phyloP scores from a whole-genome alignment of 2,113 vertebrate species.

The Neopipo cinnamomea region DNA sequence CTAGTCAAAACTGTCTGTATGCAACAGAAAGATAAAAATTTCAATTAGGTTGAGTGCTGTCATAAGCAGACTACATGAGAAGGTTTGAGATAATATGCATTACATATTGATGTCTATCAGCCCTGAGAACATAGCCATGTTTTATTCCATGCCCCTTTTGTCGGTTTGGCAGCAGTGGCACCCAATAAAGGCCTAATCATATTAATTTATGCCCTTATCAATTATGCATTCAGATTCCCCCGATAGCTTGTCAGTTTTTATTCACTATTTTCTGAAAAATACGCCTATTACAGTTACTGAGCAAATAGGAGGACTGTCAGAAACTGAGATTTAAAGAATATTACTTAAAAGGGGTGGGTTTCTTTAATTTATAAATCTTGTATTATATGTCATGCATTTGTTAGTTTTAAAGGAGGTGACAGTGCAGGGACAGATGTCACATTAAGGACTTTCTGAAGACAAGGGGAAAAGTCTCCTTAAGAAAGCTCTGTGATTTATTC shows the following conservation, averaged over 20 bases:
- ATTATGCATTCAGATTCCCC: slow-evolving; percentile 91
- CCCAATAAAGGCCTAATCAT: slow-evolving; percentile 86
- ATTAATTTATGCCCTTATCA: slow-evolving; percentile 93
- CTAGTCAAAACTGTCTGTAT: slow-evolving; percentile 80
- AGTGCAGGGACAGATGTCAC: slow-evolving; percentile 72
- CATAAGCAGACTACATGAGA: slow-evolving; percentile 78
- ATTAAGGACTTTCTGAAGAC: slow-evolving; percentile 75
- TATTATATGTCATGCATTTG: slow-evolving; percentile 77
- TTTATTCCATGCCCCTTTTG: slow-evolving; percentile 82
- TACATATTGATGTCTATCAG: slow-evolving; percentile 89
- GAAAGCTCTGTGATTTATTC: slow-evolving; percentile 28
- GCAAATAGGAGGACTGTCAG: slow-evolving; percentile 81
- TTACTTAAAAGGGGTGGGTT: slow-evolving; percentile 83
- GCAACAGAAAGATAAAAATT: slow-evolving; percentile 85
- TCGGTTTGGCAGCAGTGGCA: slow-evolving; percentile 81
- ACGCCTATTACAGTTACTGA: slow-evolving; percentile 80
- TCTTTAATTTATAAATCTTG: slow-evolving; percentile 83
- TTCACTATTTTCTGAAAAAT: slow-evolving; percentile 86
- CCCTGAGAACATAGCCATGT: slow-evolving; percentile 77
- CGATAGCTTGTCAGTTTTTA: slow-evolving; percentile 92
- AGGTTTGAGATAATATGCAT: slow-evolving; percentile 87
- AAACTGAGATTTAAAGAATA: slow-evolving; percentile 84
- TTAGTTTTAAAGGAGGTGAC: slow-evolving; percentile 76
- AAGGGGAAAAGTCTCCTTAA: slow-evolving; percentile 45
- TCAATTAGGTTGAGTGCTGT: slow-evolving; percentile 84